Percentiles rank a stretch among this genome's conserved stretches.
phyloP scores from a whole-genome alignment of 2,888 invertebrate species.

The Hesperia comma region DNA sequence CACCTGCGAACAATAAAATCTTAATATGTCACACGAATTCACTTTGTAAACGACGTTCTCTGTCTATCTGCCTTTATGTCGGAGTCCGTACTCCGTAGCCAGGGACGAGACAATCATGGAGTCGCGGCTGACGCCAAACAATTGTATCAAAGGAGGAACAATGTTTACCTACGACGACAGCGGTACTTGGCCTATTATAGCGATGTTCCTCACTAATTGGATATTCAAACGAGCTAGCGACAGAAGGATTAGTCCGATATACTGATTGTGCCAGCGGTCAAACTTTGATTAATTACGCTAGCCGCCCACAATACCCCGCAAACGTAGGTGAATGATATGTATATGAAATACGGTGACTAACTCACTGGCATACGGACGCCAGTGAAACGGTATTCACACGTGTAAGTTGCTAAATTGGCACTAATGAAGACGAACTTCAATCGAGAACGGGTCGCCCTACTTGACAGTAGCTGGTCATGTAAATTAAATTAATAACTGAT shows the following conservation, averaged over 20 bases:
- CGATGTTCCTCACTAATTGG: conserved; percentile 57
- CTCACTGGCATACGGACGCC: not conserved
- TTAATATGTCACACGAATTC: too few relatives aligned
- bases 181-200: conserved; percentile 54
- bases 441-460: not conserved
- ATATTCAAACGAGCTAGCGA: conserved; percentile 47
- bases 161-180: conserved; percentile 57
- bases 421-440: not conserved
- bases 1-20: too few relatives aligned
- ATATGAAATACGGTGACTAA: not conserved
- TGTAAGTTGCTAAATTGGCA: not conserved
- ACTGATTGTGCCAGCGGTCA: conserved; percentile 42
- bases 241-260: conserved; percentile 34
- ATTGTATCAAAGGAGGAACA: conserved; percentile 55
- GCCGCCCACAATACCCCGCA: not conserved
- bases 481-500: not conserved
- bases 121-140: conserved; percentile 6
- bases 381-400: not conserved
- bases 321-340: conserved; percentile 16
- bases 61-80: too few relatives aligned
- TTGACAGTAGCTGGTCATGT: not conserved
- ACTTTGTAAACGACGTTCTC: too few relatives aligned
- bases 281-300: conserved; percentile 36
- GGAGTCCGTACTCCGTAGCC: not conserved
- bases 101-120: not conserved